A percentile compares a stretch with the other conserved stretches of the same genome.
These are phyloP conservation scores for Petaurus breviceps DNA, from an alignment of 2,113 vertebrate species.

Conservation along the genomic window DNA sequence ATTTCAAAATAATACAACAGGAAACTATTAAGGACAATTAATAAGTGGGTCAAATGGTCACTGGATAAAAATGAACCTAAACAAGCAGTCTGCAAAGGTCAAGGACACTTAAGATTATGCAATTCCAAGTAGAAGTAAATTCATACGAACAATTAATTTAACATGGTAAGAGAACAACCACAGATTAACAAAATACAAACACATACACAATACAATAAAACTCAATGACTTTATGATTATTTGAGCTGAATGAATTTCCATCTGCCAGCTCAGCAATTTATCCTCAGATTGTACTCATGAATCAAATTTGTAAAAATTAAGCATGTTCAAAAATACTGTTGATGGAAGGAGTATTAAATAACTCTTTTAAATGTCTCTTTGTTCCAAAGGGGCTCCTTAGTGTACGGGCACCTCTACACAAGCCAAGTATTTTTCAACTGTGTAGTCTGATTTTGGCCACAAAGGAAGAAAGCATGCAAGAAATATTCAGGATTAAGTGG, in stretches of 20 bases:
- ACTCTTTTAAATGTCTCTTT: conserved; percentile 2
- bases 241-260: conserved; percentile 23
- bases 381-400: conserved; percentile 40
- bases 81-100: conserved; percentile 81
- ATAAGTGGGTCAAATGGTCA: conserved; percentile 89
- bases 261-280: conserved; percentile 48
- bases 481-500: conserved; percentile 31
- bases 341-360: conserved; percentile 51
- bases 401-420: conserved; percentile 1
- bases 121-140: conserved; percentile 60
- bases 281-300: conserved; percentile 43
- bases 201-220: conserved; percentile 31
- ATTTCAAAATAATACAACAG: conserved; percentile 88
- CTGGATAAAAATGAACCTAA: conserved; percentile 85
- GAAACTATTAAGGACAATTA: conserved; percentile 93
- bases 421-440: conserved; percentile 28
- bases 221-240: background rate
- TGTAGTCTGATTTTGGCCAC: conserved; percentile 23
- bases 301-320: conserved; percentile 43
- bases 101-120: conserved; percentile 83
- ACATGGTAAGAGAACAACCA: background rate
- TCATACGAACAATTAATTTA: background rate
- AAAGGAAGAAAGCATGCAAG: conserved; percentile 41
- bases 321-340: conserved; percentile 4
- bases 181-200: conserved; percentile 42